These are phyloP conservation scores for Dromococcyx pavoninus DNA, from an alignment of 2,797 vertebrate genomes.

Conservation along the genomic window DNA sequence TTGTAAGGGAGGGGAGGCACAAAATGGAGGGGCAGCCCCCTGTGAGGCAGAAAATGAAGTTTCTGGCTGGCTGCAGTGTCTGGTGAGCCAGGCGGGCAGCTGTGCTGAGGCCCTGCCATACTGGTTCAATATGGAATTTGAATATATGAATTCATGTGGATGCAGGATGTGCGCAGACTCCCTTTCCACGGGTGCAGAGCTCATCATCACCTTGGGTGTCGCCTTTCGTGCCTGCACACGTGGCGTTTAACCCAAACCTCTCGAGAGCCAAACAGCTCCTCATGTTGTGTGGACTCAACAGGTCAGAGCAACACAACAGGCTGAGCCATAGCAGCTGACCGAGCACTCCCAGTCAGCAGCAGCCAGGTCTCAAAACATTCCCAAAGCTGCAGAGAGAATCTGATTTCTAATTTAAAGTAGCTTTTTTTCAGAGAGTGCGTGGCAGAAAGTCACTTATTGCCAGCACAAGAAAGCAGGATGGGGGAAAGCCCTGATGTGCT, in stretches of 20 bases:
- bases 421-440: background rate
- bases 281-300: fast-evolving
- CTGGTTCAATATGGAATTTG: background rate
- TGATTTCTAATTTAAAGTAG: background rate
- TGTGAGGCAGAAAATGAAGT: background rate
- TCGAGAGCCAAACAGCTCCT: background rate
- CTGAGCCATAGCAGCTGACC: background rate
- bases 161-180: background rate
- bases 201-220: background rate
- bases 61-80: too few species aligned
- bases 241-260: background rate
- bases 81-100: background rate
- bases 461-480: background rate
- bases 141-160: background rate
- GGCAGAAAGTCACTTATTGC: background rate
- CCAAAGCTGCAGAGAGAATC: background rate
- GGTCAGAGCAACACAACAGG: background rate
- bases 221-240: fast-evolving
- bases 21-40: background rate
- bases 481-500: background rate
- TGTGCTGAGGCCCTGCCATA: background rate
- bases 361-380: background rate
- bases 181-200: background rate
- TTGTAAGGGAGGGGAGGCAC: background rate
- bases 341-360: background rate